Evolutionary conservation across 2,113 vertebrate species (phyloP).

Genomic region (Chlamydotis undulata): DNA sequence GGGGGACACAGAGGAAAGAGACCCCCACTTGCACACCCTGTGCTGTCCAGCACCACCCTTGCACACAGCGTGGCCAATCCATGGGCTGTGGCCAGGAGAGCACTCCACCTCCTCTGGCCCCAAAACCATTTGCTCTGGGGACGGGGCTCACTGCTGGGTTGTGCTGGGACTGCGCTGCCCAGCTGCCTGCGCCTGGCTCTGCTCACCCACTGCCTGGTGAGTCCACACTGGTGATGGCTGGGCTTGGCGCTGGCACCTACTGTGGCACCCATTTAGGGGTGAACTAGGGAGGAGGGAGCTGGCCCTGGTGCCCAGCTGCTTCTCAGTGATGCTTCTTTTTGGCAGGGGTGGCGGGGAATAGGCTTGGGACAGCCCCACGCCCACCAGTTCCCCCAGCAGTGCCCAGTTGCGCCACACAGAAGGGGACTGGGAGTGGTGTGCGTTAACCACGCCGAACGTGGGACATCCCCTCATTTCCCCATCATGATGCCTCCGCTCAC

Average conservation of each 20-base stretch:
- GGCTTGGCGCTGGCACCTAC: background rate
- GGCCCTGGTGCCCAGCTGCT: background rate
- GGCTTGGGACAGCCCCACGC: background rate
- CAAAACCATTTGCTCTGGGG: background rate
- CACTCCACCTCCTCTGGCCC: background rate
- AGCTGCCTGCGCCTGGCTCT: background rate
- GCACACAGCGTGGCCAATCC: fast-evolving
- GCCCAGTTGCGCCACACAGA: background rate
- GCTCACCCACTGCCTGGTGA: background rate
- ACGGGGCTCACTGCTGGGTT: background rate
- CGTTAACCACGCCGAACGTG: background rate
- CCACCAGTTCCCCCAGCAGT: background rate
- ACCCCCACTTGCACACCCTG: fast-evolving
- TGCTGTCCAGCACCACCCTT: background rate
- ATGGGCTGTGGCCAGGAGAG: background rate
- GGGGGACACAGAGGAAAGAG: background rate
- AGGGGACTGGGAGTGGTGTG: background rate
- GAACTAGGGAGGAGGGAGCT: background rate
- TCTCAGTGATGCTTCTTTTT: background rate
- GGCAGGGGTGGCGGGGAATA: background rate
- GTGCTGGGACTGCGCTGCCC: background rate
- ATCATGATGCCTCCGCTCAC: fast-evolving
- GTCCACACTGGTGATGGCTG: background rate
- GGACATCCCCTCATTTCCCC: background rate
- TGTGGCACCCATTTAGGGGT: background rate